Conservation (phyloP, 1,140 invertebrate species). For the Cataglyphis hispanica region DNA sequence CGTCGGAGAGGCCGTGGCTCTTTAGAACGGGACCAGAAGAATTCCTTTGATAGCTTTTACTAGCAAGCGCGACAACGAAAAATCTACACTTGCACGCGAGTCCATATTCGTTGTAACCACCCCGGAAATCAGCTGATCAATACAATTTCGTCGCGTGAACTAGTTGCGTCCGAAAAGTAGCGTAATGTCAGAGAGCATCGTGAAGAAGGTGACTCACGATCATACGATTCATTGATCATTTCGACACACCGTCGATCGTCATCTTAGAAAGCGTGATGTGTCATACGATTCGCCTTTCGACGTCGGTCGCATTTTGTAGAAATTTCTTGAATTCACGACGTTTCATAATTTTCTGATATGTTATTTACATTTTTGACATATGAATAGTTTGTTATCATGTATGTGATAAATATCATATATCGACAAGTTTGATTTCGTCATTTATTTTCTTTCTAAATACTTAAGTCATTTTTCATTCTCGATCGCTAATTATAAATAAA, state of each 20-base stretch:
- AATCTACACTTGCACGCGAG: neutral
- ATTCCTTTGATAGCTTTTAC: conserved; percentile 13
- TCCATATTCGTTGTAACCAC: neutral
- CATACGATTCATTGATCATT: conserved; percentile 46
- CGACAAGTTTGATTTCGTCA: neutral
- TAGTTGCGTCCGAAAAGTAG: conserved; percentile 1
- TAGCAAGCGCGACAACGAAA: conserved; percentile 1
- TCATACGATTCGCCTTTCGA: neutral
- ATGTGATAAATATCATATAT: too few relatives aligned
- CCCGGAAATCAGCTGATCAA: neutral
- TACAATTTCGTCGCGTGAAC: neutral
- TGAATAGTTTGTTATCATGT: neutral
- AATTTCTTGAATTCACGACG: too few relatives aligned
- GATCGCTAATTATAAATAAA: neutral
- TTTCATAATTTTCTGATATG: neutral
- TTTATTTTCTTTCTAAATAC: neutral
- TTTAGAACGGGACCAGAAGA: conserved; percentile 7
- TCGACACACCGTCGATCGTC: conserved; percentile 1
- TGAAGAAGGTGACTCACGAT: conserved; percentile 1
- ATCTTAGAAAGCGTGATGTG: conserved; percentile 50
- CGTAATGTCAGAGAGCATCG: neutral
- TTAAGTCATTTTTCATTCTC: neutral
- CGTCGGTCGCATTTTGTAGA: conserved; percentile 9
- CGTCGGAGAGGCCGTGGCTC: neutral
- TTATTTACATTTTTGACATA: neutral